A percentile compares a stretch with the other conserved stretches of the same genome.
Conservation (phyloP, 2,888 invertebrate genomes). For the Seira ritae region DNA sequence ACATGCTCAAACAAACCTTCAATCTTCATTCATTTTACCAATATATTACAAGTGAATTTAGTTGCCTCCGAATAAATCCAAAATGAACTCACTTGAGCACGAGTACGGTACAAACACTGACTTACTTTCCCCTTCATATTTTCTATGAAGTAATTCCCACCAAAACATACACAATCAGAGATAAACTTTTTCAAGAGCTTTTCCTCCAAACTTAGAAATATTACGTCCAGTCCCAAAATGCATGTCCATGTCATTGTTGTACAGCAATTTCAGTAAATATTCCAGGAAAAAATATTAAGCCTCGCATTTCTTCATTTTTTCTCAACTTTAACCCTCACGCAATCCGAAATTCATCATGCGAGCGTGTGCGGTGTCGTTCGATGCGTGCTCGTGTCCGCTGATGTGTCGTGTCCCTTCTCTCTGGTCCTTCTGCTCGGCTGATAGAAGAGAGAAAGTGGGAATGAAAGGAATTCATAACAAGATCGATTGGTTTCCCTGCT, state of each 20-base stretch:
- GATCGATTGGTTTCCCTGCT: background rate
- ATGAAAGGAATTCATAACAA: background rate
- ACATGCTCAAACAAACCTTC: too few relatives aligned
- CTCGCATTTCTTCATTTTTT: background rate
- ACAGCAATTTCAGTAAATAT: background rate
- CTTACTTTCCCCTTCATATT: background rate
- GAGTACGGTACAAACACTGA: too few relatives aligned
- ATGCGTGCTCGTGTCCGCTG: background rate
- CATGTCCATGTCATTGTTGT: too few relatives aligned
- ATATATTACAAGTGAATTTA: too few relatives aligned
- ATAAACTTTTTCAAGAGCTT: background rate
- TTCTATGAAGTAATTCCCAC: background rate
- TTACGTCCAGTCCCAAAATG: too few relatives aligned
- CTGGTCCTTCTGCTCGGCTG: background rate
- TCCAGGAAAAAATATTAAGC: background rate
- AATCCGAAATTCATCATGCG: background rate
- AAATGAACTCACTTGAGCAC: background rate
- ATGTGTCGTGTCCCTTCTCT: background rate
- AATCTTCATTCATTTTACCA: too few relatives aligned
- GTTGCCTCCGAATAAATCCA: too few relatives aligned
- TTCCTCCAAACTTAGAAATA: too few relatives aligned
- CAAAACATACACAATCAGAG: background rate
- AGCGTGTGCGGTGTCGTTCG: background rate
- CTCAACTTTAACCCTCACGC: background rate
- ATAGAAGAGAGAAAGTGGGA: background rate